phyloP scores from a whole-genome alignment of 2,113 vertebrate species.

The Embiotoca jacksoni region DNA sequence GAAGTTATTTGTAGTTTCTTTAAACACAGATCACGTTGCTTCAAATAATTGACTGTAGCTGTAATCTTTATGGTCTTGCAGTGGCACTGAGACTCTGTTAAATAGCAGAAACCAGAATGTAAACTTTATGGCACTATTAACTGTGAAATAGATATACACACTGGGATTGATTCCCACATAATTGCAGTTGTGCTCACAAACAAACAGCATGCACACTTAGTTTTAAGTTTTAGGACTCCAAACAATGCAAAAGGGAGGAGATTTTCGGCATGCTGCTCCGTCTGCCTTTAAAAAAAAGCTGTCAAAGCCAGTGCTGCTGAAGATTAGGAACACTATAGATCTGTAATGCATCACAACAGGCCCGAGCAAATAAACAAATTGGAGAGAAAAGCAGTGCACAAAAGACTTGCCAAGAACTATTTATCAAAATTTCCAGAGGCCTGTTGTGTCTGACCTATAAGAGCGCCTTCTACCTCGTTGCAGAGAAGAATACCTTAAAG shows the following conservation, averaged over 20 bases:
- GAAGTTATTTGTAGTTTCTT: slow-evolving; percentile 55
- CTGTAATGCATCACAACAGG: slow-evolving; percentile 63
- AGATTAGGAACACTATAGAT: slow-evolving; percentile 52
- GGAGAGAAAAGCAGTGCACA: slow-evolving; percentile 46
- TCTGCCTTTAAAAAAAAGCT: slow-evolving; percentile 43
- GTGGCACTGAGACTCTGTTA: slow-evolving; percentile 34
- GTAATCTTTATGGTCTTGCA: slow-evolving; percentile 57
- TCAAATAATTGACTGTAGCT: slow-evolving; percentile 60
- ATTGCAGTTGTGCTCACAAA: not conserved
- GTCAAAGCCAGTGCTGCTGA: slow-evolving; percentile 53
- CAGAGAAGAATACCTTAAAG: slow-evolving; percentile 50
- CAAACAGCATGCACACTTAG: not conserved
- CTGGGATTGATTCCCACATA: slow-evolving; percentile 26
- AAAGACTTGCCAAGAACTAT: slow-evolving; percentile 63
- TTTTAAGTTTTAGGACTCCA: slow-evolving; percentile 9
- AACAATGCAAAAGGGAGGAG: not conserved
- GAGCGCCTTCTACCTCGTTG: slow-evolving; percentile 4
- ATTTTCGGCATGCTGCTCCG: slow-evolving; percentile 20
- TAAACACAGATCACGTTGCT: slow-evolving; percentile 32
- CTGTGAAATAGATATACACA: slow-evolving; percentile 13
- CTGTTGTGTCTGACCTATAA: slow-evolving; percentile 66
- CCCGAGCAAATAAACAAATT: slow-evolving; percentile 65
- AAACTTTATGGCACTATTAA: slow-evolving; percentile 64
- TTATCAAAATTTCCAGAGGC: slow-evolving; percentile 55
- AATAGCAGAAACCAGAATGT: slow-evolving; percentile 40